Conservation (phyloP, 2,888 invertebrate genomes). For the Rhodophaea formosa region DNA sequence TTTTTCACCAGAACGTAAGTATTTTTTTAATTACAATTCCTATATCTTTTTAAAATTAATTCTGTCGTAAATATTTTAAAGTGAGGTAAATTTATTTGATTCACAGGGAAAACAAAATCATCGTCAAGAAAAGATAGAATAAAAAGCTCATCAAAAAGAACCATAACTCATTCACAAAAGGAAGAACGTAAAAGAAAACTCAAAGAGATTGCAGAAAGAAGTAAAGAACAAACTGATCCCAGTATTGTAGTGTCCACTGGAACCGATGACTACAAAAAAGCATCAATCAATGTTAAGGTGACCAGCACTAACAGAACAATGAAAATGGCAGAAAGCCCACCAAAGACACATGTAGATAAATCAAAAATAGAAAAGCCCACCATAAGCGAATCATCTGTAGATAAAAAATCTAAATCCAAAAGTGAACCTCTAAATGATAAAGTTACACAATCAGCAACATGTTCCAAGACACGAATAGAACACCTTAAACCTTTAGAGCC, state of each 20-base stretch:
- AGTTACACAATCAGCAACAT: constrained; percentile 1
- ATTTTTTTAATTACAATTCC: constrained; percentile 5
- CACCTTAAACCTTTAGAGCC: not conserved
- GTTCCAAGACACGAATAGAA: not conserved
- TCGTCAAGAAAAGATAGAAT: constrained; percentile 41
- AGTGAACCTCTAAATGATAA: constrained; percentile 25
- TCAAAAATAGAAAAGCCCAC: not conserved
- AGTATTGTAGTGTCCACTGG: constrained; percentile 30
- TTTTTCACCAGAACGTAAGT: constrained; percentile 44
- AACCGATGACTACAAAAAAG: constrained; percentile 40
- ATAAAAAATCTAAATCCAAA: not conserved
- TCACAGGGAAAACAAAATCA: constrained; percentile 44
- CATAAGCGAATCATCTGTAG: not conserved
- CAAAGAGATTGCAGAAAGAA: constrained; percentile 71
- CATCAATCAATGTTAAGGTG: constrained; percentile 63
- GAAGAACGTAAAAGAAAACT: constrained; percentile 75
- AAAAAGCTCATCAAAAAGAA: constrained; percentile 39
- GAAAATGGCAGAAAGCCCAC: constrained; percentile 4
- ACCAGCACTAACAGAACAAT: constrained; percentile 58
- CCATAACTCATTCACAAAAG: constrained; percentile 54
- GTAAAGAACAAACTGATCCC: constrained; percentile 41
- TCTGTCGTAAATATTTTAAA: too few species aligned
- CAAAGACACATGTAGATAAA: constrained; percentile 46
- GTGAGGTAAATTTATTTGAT: not conserved
- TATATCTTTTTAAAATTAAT: not conserved